Evolutionary conservation across 2,113 vertebrate species (phyloP).

Genomic region (Cnemophilus loriae): DNA sequence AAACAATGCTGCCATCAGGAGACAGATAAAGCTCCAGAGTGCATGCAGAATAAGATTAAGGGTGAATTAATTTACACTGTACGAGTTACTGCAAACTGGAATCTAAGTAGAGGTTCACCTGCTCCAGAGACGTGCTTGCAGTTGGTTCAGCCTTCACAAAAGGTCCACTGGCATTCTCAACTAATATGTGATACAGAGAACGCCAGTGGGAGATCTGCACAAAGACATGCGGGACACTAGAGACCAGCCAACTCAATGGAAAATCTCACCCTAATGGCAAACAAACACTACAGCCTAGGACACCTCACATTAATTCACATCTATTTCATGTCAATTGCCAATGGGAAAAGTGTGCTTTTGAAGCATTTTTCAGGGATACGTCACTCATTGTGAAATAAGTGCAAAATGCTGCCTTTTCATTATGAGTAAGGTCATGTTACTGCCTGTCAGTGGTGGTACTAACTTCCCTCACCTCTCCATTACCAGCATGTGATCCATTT

Average conservation of each 20-base stretch:
- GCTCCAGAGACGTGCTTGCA: accelerated
- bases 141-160: not conserved
- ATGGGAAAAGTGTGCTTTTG: not conserved
- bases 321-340: not conserved
- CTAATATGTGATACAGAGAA: not conserved
- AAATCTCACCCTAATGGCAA: not conserved
- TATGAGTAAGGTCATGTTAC: not conserved
- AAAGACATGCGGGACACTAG: accelerated
- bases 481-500: not conserved
- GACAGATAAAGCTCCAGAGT: not conserved
- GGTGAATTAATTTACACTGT: not conserved
- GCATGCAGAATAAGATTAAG: not conserved
- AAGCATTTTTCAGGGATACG: not conserved
- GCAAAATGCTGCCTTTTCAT: not conserved
- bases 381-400: not conserved
- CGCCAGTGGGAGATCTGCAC: not conserved
- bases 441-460: not conserved
- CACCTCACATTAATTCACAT: not conserved
- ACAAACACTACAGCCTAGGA: not conserved
- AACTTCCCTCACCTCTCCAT: not conserved
- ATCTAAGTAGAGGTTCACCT: not conserved
- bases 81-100: not conserved
- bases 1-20: not conserved
- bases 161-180: not conserved
- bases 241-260: not conserved